Base-by-base conservation (phyloP, 2,888 invertebrate species). In the Mesochorus sp. region DNA sequence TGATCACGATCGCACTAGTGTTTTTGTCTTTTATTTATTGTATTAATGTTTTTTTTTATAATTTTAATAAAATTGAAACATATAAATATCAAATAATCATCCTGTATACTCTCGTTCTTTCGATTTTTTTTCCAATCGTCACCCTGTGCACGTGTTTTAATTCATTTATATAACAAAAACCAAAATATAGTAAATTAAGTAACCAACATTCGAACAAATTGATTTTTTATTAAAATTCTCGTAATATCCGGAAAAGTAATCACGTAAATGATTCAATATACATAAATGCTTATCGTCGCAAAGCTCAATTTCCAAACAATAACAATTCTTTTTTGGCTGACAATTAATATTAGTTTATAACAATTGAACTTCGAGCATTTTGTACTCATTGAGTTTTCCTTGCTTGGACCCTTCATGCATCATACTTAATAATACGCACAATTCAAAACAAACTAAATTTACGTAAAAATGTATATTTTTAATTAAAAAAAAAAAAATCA, bases 141-240 rank as follows among this genome's bases (percentile, higher is more conserved):
- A 62, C 70, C 73, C 62, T 79, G 67, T 77, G 70, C 75, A 84
- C 84, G 83, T 86, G 10, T 85, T 85, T 26, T 3, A 3, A 10
- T 14, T 31, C 74, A 83, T 86, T 85, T 82, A 85, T 84, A 85
- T 85, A 88, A 87, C 88, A 85, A 85, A 85, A 87, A 85, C 84
- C 81, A 86, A 86, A 85, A 55, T 80, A n/a, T n/a, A 62, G 26
- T n/a, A 79, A 77, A 82, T 81, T 51, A 83, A 85, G 85, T 85
- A 88, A 88, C 81, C 79, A 84, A 83, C 81, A 70, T 78, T 76
- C 80, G 77, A 84, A 55, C 53, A 57, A 59, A 53, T 57, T 12
- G 21, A 47, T 53, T 37, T 57, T 68, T 55, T 51, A 26, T 28
- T 24, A 37, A 55, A 75, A 68, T 77, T 66, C 53, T 57, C 17